A percentile compares a stretch with the other conserved stretches of the same genome.
Conservation (phyloP, 92 coral and sea anemone genomes). For the Parazoanthus atlanticus region DNA sequence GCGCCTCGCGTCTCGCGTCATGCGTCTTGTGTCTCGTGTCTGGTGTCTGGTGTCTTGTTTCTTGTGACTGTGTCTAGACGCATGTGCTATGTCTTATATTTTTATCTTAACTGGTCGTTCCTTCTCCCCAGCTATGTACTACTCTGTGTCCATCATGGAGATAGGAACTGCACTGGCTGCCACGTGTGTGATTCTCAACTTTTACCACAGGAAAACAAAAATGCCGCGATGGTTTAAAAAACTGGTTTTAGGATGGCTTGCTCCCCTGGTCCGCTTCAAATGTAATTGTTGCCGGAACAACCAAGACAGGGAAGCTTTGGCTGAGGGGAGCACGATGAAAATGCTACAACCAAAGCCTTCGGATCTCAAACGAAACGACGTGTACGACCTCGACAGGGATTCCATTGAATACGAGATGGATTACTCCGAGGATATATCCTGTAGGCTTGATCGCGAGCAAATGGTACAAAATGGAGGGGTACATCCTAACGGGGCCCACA, state of each 20-base stretch:
- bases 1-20: no score
- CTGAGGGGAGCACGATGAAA: slow-evolving; percentile 68
- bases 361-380: slow-evolving; percentile 73
- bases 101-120: background rate
- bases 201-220: slow-evolving; percentile 84
- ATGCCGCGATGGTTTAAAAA: slow-evolving; percentile 87
- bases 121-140: slow-evolving; percentile 76
- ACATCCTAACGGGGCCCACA: slow-evolving; percentile 57
- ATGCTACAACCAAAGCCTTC: slow-evolving; percentile 60
- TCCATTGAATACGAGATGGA: slow-evolving; percentile 88
- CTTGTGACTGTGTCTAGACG: no score
- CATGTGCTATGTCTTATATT: no score
- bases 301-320: slow-evolving; percentile 45
- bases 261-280: slow-evolving; percentile 73
- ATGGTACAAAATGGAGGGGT: slow-evolving; percentile 83
- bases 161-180: slow-evolving; percentile 92
- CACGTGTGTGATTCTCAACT: slow-evolving; percentile 82
- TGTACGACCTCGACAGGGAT: slow-evolving; percentile 78
- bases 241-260: slow-evolving; percentile 84
- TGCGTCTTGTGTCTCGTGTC: background rate
- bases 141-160: slow-evolving; percentile 95
- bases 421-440: slow-evolving; percentile 62
- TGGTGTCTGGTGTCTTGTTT: background rate
- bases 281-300: slow-evolving; percentile 51
- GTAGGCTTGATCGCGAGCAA: slow-evolving; percentile 64